A percentile compares a stretch with the other conserved stretches of the same genome.
Conservation (phyloP, 1,140 invertebrate species). For the Galendromus occidentalis region DNA sequence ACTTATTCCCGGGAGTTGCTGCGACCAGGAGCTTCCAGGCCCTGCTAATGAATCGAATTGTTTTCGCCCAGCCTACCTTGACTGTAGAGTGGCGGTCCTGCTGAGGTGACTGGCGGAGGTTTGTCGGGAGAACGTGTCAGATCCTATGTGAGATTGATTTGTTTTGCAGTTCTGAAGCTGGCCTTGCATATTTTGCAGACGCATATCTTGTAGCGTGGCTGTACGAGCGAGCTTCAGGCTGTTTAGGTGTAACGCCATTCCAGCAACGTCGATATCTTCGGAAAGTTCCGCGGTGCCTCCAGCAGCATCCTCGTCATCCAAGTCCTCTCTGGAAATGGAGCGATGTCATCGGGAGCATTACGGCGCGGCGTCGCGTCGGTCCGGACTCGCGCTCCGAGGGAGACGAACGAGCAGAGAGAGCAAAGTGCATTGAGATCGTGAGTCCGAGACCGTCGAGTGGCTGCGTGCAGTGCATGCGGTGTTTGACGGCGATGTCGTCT, state of each 20-base stretch:
- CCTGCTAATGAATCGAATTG: background rate
- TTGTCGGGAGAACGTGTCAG: constrained; percentile 6
- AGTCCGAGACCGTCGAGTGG: too few species aligned
- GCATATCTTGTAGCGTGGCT: constrained; percentile 8
- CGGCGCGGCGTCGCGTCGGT: too few species aligned
- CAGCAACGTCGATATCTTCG: background rate
- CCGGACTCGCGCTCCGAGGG: too few species aligned
- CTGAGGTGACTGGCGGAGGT: constrained; percentile 11
- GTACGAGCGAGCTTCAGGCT: constrained; percentile 6
- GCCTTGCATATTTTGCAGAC: background rate
- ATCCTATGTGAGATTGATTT: background rate
- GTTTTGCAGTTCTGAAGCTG: background rate
- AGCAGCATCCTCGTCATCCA: constrained; percentile 1
- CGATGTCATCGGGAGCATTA: background rate
- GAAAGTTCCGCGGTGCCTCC: background rate
- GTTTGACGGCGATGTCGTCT: too few species aligned
- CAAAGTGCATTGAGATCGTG: too few species aligned
- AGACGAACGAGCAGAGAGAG: too few species aligned
- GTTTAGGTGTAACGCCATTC: background rate
- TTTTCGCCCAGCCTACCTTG: background rate
- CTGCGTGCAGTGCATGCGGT: too few species aligned
- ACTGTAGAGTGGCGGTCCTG: constrained; percentile 10
- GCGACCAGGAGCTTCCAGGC: background rate
- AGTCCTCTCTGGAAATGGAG: background rate
- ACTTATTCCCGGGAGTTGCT: background rate